Evolutionary conservation across 2,113 vertebrate genomes (phyloP).

Genomic region (Salvelinus alpinus): DNA sequence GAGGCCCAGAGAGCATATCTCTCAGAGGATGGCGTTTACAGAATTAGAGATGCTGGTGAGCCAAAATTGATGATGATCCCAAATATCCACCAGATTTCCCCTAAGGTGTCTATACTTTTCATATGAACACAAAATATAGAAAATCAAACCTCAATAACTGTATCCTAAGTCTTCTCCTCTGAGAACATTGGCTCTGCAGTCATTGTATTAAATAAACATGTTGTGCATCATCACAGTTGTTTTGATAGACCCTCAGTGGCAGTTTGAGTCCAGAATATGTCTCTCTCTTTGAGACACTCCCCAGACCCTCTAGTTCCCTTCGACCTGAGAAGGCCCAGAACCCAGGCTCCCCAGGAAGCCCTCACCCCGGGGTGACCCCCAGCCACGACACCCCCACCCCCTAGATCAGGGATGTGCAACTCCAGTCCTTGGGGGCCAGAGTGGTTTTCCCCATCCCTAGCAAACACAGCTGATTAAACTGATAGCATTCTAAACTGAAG

Average conservation of each 20-base stretch:
- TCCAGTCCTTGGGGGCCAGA: too few relatives aligned
- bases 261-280: constrained; percentile 52
- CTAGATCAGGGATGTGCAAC: too few relatives aligned
- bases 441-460: too few relatives aligned
- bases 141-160: background rate
- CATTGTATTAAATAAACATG: constrained; percentile 8
- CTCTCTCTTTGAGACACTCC: constrained; percentile 39
- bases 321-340: constrained; percentile 19
- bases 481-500: too few relatives aligned
- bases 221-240: constrained; percentile 13
- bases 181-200: background rate
- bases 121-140: background rate
- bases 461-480: too few relatives aligned
- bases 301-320: constrained; percentile 13
- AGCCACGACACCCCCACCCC: constrained; percentile 39
- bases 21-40: background rate
- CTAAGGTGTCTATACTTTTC: background rate
- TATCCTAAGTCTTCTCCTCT: background rate
- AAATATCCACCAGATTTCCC: too few relatives aligned
- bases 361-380: constrained; percentile 64
- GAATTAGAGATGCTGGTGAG: background rate
- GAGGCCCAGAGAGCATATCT: background rate
- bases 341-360: constrained; percentile 23
- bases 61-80: too few relatives aligned
- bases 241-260: background rate